Evolutionary conservation across 2,888 invertebrate species (phyloP), one percentile per base, ranked within the genome.

Genomic region (Xylophagus ater): DNA sequence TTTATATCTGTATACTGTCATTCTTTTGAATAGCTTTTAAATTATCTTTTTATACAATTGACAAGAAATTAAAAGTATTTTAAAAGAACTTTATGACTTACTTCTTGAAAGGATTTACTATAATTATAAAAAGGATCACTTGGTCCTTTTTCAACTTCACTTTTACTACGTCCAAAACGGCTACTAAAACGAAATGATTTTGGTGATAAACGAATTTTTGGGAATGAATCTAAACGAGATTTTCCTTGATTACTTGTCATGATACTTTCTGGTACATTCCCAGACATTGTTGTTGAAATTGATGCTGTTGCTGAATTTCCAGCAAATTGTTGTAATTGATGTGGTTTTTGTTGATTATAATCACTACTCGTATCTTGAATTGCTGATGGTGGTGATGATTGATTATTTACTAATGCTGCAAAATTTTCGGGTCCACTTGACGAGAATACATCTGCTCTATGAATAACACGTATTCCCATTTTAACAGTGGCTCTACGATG

Each of bases 391-490:
- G 58, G 54, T 3, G 54, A 51, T 8, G 49, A 43, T 19, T 54
- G 54, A 44, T 48, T 54, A 43, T 55, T 56, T 2, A 56, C 50
- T 15, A 54, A 47, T 9, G 56, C 54, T 23, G 59, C 53, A 41
- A 53, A 56, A 26, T 60, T 56, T 37, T 60, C 62, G 6, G 56
- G 53, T 1, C 51, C 56, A 42, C 41, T 44, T 4, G 52, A 49
- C 19, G 53, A 49, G 21, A 53, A 55, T 15, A 57, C 57, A 43
- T 64, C 62, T 8, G 62, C 58, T 32, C 60, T 76, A 55, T 87
- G 86, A 18, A 87, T 76, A 38, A 88, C 85, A 5, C 87, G 69
- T 42, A 89, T 83, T 20, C 86, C 85, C 84, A 89, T 87, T 42
- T 82, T 75, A 13, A 89, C 85, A 1, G 80, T 80, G 46, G 80